phyloP scores from a whole-genome alignment of 2,797 vertebrate species.

The Sciurus vulgaris region DNA sequence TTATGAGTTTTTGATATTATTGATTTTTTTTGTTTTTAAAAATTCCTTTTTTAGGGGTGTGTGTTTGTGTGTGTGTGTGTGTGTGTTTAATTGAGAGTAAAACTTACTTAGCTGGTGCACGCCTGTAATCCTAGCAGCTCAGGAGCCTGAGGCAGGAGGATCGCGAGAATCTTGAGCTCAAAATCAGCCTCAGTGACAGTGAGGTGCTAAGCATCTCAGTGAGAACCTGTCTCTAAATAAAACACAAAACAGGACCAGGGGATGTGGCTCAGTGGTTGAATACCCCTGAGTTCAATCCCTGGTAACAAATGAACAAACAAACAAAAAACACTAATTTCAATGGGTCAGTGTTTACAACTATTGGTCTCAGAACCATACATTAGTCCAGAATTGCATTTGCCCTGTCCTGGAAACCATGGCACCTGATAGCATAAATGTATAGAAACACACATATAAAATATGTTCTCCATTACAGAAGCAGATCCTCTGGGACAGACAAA shows the following conservation, averaged over 20 bases:
- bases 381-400: neutral
- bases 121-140: too few relatives aligned
- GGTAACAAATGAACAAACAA: too few relatives aligned
- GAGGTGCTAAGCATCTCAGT: too few relatives aligned
- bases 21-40: neutral
- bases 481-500: neutral
- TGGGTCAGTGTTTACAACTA: neutral
- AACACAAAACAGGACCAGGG: too few relatives aligned
- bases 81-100: conserved; percentile 48
- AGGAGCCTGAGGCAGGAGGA: too few relatives aligned
- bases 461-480: neutral
- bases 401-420: neutral
- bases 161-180: too few relatives aligned
- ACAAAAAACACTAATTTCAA: neutral
- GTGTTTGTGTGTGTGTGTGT: neutral
- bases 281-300: too few relatives aligned
- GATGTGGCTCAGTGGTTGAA: too few relatives aligned
- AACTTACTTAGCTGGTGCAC: neutral
- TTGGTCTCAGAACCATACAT: neutral
- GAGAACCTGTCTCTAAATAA: too few relatives aligned
- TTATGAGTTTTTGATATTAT: neutral
- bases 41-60: neutral
- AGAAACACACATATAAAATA: neutral
- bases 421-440: neutral
- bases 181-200: too few relatives aligned